Percentiles rank a stretch among this genome's conserved stretches.
Evolutionary conservation across 2,113 vertebrate species (phyloP).

Genomic region (Lanius ludovicianus): DNA sequence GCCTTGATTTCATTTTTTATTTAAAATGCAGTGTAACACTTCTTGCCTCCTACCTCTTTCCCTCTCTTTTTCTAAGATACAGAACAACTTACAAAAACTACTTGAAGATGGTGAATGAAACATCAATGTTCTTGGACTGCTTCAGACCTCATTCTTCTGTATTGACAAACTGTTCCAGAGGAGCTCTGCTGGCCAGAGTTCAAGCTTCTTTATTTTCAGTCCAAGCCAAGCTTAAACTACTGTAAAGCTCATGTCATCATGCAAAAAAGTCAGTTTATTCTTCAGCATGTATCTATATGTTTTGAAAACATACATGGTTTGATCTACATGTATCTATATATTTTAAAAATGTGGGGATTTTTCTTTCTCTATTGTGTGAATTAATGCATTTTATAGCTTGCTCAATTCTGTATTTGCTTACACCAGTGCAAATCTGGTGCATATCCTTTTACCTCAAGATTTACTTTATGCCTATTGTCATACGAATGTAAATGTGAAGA

Average conservation of each 20-base stretch:
- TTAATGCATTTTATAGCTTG: constrained; percentile 4
- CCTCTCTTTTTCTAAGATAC: constrained; percentile 82
- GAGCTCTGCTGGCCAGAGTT: constrained; percentile 75
- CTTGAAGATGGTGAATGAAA: constrained; percentile 82
- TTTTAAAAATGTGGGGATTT: constrained; percentile 45
- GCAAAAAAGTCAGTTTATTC: constrained; percentile 13
- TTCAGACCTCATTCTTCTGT: constrained; percentile 32
- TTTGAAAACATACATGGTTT: not conserved
- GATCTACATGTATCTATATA: not conserved
- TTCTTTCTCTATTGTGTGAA: not conserved
- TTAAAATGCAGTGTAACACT: not conserved
- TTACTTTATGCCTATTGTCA: not conserved
- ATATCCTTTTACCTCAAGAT: constrained; percentile 9
- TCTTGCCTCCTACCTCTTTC: not conserved
- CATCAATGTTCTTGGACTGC: not conserved
- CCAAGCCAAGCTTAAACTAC: not conserved
- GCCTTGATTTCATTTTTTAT: not conserved
- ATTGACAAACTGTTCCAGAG: constrained; percentile 28
- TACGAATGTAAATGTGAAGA: not conserved
- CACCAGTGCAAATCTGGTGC: not conserved
- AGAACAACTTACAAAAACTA: constrained; percentile 87
- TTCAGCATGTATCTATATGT: constrained; percentile 1
- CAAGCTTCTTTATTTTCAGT: not conserved
- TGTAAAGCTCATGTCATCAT: constrained; percentile 35
- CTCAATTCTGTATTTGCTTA: not conserved